phyloP scores from a whole-genome alignment of 2,797 vertebrate genomes.

The Naso thynnoides region DNA sequence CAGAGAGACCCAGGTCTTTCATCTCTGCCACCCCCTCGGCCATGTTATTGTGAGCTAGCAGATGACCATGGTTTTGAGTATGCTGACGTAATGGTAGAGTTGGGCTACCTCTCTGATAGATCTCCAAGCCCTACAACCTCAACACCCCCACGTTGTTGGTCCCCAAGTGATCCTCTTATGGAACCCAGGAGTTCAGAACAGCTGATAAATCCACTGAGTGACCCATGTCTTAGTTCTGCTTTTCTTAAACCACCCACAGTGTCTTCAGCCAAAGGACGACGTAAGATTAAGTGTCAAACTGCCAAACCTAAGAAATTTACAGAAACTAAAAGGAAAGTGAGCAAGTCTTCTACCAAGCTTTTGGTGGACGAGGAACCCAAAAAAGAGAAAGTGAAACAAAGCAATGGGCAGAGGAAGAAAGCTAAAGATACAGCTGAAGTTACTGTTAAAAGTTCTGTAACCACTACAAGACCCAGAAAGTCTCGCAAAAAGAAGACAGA shows the following conservation, averaged over 20 bases:
- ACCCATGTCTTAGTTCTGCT: conserved; percentile 81
- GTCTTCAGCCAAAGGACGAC: conserved; percentile 77
- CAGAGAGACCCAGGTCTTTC: conserved; percentile 64
- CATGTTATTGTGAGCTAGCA: conserved; percentile 90
- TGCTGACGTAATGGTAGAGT: conserved; percentile 95
- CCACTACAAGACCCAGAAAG: conserved; percentile 68
- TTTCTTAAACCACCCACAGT: conserved; percentile 60
- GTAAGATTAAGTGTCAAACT: conserved; percentile 80
- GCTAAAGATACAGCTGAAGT: conserved; percentile 60
- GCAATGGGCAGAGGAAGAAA: conserved; percentile 81
- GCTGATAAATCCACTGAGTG: conserved; percentile 88
- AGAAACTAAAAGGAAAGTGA: conserved; percentile 78
- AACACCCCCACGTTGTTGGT: conserved; percentile 98
- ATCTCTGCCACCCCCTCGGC: conserved; percentile 87
- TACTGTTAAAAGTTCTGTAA: conserved; percentile 57
- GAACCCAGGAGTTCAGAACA: conserved; percentile 83
- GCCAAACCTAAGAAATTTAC: conserved; percentile 84
- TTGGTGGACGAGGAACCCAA: conserved; percentile 78
- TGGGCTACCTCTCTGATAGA: conserved; percentile 97
- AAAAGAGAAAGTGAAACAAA: conserved; percentile 81
- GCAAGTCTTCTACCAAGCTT: conserved; percentile 77
- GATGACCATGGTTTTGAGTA: conserved; percentile 92
- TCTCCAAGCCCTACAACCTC: conserved; percentile 90
- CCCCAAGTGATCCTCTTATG: conserved; percentile 93
- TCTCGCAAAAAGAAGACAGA: conserved; percentile 75